Evolutionary conservation across 2,888 invertebrate species (phyloP), one percentile per base, ranked within the genome.

Genomic region (Odontothrips loti): DNA sequence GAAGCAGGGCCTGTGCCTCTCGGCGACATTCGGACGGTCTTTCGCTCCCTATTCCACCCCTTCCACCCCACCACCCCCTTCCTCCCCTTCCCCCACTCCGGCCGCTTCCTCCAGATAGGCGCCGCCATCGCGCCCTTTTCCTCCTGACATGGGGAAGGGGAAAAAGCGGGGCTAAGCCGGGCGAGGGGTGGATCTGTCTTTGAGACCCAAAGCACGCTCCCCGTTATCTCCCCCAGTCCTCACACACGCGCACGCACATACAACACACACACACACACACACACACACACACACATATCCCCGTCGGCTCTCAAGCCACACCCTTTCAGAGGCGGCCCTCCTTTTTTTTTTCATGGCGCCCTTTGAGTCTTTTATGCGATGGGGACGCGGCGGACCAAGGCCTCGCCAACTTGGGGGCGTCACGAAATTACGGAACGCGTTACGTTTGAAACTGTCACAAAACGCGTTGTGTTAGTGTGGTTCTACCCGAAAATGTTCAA

Each of bases 301-400:
- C n/a, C 23, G 68, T 23, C 68, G 58, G 58, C 68, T 27, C 68
- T 75, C 68, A 75, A 75, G 68, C 68, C 68, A 75, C 68, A 75
- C 68, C 68, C 68, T 75, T 75, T 75, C 68, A 11, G 68, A 27
- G 23, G 68, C 58, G 20, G 23, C 68, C 68, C 68, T 75, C 68
- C 68, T 68, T 75, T 75, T 75, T 75, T 75, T 75, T 68, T 68
- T 68, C 9, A 75, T 75, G 68, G 68, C 68, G 68, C 68, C 68
- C 68, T 75, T 75, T 75, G 68, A 75, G 68, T 75, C 68, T 75
- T 75, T 75, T 75, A 75, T 75, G 68, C 68, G 68, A 75, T 23
- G 27, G 68, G 12, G 27, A n/a, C 58, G 58, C 58, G 58, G 58
- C 51, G 51, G 48, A 9, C 48, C 48, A 51, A 58, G 58, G 58